Evolutionary conservation across 2,797 vertebrate species (phyloP).

Genomic region (Lepus townsendii): DNA sequence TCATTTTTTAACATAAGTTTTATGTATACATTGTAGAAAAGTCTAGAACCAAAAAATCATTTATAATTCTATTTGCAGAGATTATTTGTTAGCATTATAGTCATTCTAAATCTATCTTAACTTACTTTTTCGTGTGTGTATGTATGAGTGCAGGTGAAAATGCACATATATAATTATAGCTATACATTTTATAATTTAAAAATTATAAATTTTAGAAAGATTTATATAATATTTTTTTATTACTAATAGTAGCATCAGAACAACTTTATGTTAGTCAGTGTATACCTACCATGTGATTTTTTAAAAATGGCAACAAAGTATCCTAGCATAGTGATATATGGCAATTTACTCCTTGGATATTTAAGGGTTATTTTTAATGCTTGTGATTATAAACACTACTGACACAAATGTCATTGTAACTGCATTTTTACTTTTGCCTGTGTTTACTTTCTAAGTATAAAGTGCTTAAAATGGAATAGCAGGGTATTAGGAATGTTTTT

Average conservation of each 20-base stretch:
- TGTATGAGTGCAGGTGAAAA: not conserved
- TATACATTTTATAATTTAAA: not conserved
- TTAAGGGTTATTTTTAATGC: not conserved
- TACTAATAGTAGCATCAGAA: not conserved
- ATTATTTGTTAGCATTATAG: not conserved
- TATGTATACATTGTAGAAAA: not conserved
- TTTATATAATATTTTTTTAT: not conserved
- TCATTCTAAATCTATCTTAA: slow-evolving; percentile 18
- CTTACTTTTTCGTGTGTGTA: not conserved
- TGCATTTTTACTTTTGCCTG: not conserved
- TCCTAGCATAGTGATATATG: not conserved
- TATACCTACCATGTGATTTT: not conserved
- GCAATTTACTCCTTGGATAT: not conserved
- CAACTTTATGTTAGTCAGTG: not conserved
- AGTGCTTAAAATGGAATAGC: not conserved
- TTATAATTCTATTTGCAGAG: not conserved
- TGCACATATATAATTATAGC: not conserved
- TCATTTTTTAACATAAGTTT: not conserved
- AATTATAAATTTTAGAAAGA: too few relatives aligned
- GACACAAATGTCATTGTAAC: not conserved
- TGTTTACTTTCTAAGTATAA: not conserved
- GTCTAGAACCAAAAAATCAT: not conserved
- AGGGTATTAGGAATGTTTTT: not conserved
- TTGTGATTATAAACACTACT: not conserved
- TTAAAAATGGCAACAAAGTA: not conserved